phyloP scores from a whole-genome alignment of 1,140 invertebrate genomes.

The Eurosta solidaginis region DNA sequence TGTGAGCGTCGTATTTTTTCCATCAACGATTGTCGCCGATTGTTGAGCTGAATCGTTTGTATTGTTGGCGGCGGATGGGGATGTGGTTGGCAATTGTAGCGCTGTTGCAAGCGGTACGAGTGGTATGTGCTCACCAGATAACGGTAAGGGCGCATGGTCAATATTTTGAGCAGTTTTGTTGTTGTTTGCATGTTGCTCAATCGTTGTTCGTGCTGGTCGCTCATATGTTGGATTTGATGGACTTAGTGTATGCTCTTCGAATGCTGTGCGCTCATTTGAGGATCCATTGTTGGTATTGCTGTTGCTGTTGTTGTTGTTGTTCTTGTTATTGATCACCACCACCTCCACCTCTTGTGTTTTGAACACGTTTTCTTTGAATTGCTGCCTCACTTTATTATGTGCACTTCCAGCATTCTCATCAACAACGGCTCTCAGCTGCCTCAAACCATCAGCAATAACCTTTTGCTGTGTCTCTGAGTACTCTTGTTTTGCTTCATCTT shows the following conservation, averaged over 20 bases:
- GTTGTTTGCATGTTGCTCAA: not conserved
- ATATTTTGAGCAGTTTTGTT: not conserved
- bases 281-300: not conserved
- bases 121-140: not conserved
- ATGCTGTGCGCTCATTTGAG: not conserved
- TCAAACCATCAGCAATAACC: not conserved
- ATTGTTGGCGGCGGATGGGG: not conserved
- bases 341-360: not conserved
- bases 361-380: not conserved
- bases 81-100: not conserved
- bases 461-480: not conserved
- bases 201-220: slow-evolving; percentile 29
- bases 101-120: too few species aligned
- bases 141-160: slow-evolving; percentile 2
- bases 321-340: slow-evolving; percentile 38
- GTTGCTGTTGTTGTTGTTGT: not conserved
- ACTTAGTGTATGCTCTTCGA: not conserved
- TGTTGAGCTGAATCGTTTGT: not conserved
- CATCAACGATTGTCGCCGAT: not conserved
- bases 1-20: slow-evolving; percentile 49
- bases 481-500: not conserved
- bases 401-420: not conserved
- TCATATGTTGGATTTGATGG: not conserved
- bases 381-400: slow-evolving; percentile 22
- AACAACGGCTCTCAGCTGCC: not conserved